Percentiles rank a stretch among this genome's conserved stretches.
Evolutionary conservation across 2,888 invertebrate species (phyloP).

Genomic region (Synanthedon myopaeformis): DNA sequence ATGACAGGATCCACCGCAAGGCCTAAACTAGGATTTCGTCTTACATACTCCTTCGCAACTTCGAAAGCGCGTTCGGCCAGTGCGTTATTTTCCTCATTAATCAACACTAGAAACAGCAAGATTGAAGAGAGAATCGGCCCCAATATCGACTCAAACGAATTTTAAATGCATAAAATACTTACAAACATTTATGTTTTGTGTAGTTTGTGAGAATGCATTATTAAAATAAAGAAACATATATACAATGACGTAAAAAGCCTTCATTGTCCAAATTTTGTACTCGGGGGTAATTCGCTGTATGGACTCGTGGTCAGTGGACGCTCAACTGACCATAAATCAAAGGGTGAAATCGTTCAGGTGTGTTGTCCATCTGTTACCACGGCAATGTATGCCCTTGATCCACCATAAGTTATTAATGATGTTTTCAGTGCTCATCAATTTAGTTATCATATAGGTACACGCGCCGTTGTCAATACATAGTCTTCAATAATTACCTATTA

Average conservation of each 20-base stretch:
- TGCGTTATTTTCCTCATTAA: conserved; percentile 80
- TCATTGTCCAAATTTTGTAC: too few relatives aligned
- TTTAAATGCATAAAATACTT: conserved; percentile 46
- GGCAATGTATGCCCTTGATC: conserved; percentile 53
- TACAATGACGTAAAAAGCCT: conserved; percentile 10
- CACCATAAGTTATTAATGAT: conserved; percentile 36
- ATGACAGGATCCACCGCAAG: conserved; percentile 72
- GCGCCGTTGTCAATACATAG: too few relatives aligned
- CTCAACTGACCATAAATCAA: too few relatives aligned
- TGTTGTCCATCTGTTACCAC: conserved; percentile 41
- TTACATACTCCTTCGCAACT: conserved; percentile 77
- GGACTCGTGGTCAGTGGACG: too few relatives aligned
- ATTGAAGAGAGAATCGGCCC: not conserved
- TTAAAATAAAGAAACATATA: conserved; percentile 20
- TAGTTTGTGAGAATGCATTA: conserved; percentile 64
- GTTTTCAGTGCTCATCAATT: conserved; percentile 29
- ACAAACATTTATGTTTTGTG: conserved; percentile 80
- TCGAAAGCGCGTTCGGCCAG: conserved; percentile 78
- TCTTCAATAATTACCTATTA: too few relatives aligned
- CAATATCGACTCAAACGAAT: conserved; percentile 6
- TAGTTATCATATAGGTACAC: too few relatives aligned
- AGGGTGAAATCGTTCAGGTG: conserved; percentile 16
- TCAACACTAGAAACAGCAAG: conserved; percentile 67
- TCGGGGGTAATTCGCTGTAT: too few relatives aligned
- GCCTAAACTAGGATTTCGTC: conserved; percentile 76